Evolutionary conservation across 2,888 invertebrate genomes (phyloP), one percentile per base, ranked within the genome.

Genomic region (Cecidostiba fungosa): DNA sequence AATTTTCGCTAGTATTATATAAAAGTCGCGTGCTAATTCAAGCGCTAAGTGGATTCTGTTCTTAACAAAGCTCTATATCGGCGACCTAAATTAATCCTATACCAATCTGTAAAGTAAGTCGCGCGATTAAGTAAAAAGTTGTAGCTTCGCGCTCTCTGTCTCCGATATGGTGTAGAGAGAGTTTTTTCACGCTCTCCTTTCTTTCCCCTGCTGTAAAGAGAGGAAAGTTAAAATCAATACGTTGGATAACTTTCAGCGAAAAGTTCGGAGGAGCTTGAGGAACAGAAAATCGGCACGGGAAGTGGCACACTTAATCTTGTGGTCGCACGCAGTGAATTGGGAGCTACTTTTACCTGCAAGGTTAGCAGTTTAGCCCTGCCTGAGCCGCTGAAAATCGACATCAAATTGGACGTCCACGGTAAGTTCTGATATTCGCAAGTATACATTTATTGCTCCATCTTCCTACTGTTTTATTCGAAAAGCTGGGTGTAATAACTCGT

Each of bases 401-500:
- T 97, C 86, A 95, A 95, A 87, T 94, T 96, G 43, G 96, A 97
- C 91, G 96, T 97, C 69, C 95, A 96, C 93, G 97, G 97, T 97
- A 93, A 95, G 96, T 94, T 62, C 4, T 10, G 73, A 59, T 72
- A 70, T n/a, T n/a, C n/a, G n/a, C n/a, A n/a, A 10, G 1, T 14
- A 54, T 32, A 78, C 62, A 36, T 50, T 50, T 50, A 50, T 50
- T 10, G 16, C 47, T 50, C 16, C 47, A n/a, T n/a, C n/a, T n/a
- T n/a, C n/a, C 39, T 39, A 39, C 8, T 8, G 3, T 32, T 32
- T 39, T 8, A 8, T 39, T 39, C 39, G 39, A 39, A n/a, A 54
- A 54, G 54, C 54, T 54, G n/a, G 19, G 39, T 6, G 4, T 3
- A 54, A 54, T 19, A 54, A 54, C 54, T 54, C 54, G n/a, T 6